Evolutionary conservation across 2,888 invertebrate genomes (phyloP), one percentile per base, ranked within the genome.

Genomic region (Amphimallon solstitiale): DNA sequence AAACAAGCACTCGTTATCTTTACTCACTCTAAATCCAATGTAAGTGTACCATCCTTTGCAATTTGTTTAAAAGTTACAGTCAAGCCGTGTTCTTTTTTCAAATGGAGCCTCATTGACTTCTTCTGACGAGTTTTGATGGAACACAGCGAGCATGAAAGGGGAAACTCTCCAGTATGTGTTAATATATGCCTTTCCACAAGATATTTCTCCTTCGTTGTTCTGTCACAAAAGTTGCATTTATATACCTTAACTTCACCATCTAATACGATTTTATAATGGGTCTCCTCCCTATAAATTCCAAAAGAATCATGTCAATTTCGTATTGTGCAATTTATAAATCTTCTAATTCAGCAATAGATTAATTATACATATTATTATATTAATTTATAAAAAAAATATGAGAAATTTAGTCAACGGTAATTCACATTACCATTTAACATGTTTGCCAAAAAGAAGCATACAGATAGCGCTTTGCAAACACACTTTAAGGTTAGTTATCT

Each of bases 161-260:
- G 48, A 14, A 48, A 48, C 1, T 48, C 12, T 6, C 48, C 48
- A 10, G 23, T 48, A 19, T 48, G 48, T 9, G 12, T 12, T 23
- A 19, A 48, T 0, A 48, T 12, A 23, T 48, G 48, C 12, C 48
- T 21, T 1, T 21, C 12, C 7, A 48, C 23, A 21, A 48, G 48
- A 21, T 48, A 48, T 14, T 23, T 48, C 6, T 48, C 48, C 7
- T 23, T 21, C 12, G 48, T 23, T 17, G n/a, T 48, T 23, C 21
- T 21, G 7, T 23, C 48, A 23, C 48, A 48, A 12, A 23, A 21
- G 9, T 12, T 48, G 23, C 48, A 48, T n/a, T 48, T 2, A 2
- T 23, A 48, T n/a, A 23, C 48, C 12, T 9, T 17, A 6, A 48
- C 48, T 48, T 48, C 48, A 12, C 48, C 48, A 23, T 48, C 48